Evolutionary conservation across 1,140 invertebrate species (phyloP).

Genomic region (Megalonaias nervosa): DNA sequence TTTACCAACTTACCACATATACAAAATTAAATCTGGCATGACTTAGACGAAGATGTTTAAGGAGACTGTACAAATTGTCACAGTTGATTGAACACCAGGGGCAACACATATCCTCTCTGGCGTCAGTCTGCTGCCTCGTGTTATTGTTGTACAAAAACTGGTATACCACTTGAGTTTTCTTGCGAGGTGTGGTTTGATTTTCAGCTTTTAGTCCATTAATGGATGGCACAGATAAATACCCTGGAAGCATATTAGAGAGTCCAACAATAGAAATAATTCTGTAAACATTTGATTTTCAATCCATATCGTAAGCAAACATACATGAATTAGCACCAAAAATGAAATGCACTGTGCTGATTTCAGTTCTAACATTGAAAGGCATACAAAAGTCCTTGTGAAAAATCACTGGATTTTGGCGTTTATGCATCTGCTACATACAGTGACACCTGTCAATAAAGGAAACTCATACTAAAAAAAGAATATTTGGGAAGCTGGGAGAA

Average conservation of each 20-base stretch:
- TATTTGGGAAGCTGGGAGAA: no score
- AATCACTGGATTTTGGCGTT: no score
- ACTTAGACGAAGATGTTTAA: constrained; percentile 94
- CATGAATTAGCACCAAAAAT: constrained; percentile 3
- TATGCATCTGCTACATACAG: no score
- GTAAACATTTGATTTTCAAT: not conserved
- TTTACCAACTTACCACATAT: constrained; percentile 81
- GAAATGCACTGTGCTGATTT: not conserved
- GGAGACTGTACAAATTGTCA: constrained; percentile 86
- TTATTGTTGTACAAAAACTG: constrained; percentile 97
- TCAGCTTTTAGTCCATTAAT: constrained; percentile 35
- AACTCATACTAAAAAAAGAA: no score
- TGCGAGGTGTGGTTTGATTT: constrained; percentile 51
- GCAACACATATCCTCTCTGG: constrained; percentile 91
- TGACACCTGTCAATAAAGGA: no score
- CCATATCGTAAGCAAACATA: not conserved
- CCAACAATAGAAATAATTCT: not conserved
- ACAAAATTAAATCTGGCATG: constrained; percentile 95
- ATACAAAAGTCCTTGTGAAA: no score
- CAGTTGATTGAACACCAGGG: constrained; percentile 97
- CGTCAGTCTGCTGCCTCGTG: constrained; percentile 94
- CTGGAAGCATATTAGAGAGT: constrained; percentile 15
- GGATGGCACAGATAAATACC: not conserved
- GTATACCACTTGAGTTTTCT: constrained; percentile 78
- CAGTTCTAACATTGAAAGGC: not conserved